Conservation (phyloP, 2,113 vertebrate genomes). For the Mobula hypostoma region DNA sequence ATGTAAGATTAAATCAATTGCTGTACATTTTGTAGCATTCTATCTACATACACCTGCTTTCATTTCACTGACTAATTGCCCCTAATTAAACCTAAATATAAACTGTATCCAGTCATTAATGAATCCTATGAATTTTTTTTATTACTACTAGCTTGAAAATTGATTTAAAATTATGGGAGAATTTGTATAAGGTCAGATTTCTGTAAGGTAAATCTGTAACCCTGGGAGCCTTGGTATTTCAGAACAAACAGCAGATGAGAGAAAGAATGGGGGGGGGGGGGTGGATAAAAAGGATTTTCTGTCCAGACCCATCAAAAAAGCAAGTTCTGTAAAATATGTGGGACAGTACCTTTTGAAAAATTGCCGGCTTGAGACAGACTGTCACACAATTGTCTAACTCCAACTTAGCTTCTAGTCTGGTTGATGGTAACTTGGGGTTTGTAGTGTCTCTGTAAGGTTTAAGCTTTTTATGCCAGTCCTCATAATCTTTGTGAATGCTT, state of each 20-base stretch:
- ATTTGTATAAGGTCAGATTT: too few species aligned
- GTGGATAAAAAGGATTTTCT: not conserved
- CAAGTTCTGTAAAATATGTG: not conserved
- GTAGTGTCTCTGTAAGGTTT: conserved; percentile 29
- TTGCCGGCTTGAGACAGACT: conserved; percentile 46
- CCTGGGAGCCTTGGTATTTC: not conserved
- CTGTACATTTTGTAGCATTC: too few species aligned
- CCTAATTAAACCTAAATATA: too few species aligned
- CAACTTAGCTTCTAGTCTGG: conserved; percentile 31
- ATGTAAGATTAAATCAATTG: too few species aligned
- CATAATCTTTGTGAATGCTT: conserved; percentile 44
- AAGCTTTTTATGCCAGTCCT: conserved; percentile 37
- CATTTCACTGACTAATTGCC: too few species aligned
- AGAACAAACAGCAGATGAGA: not conserved
- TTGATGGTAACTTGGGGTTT: conserved; percentile 39
- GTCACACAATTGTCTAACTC: conserved; percentile 47
- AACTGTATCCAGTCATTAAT: too few species aligned
- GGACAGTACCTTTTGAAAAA: conserved; percentile 46
- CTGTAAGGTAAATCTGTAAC: too few species aligned
- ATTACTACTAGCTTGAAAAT: too few species aligned
- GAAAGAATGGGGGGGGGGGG: not conserved
- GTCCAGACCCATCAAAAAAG: not conserved
- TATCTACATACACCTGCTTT: too few species aligned
- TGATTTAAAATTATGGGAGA: too few species aligned
- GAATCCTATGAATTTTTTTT: too few species aligned